These are phyloP conservation scores for Micoletzkya japonica DNA, from an alignment of 2,888 invertebrate genomes.

Conservation along the genomic window DNA sequence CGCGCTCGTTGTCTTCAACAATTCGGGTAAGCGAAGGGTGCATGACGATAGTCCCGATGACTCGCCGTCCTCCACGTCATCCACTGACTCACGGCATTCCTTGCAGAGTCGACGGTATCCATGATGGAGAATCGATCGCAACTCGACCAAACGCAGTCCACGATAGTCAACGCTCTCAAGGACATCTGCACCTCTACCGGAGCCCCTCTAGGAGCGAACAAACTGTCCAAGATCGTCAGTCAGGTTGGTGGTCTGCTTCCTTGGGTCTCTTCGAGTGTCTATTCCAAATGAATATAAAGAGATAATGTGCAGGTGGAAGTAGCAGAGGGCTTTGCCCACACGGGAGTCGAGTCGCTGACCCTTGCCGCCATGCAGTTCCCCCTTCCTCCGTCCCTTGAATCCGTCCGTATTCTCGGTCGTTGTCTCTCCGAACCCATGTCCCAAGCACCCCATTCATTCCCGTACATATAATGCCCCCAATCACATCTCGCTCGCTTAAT, in stretches of 20 bases:
- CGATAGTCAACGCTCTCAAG: slow-evolving; percentile 88
- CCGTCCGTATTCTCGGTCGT: background rate
- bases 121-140: slow-evolving; percentile 36
- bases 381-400: slow-evolving; percentile 2
- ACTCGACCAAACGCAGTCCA: slow-evolving; percentile 93
- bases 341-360: slow-evolving; percentile 2
- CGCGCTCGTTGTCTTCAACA: slow-evolving; percentile 47
- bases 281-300: background rate
- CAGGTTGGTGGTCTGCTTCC: slow-evolving; percentile 50
- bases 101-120: slow-evolving; percentile 22
- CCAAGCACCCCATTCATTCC: no score
- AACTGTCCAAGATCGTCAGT: slow-evolving; percentile 54
- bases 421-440: background rate
- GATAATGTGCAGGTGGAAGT: slow-evolving; percentile 11
- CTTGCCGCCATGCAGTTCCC: background rate
- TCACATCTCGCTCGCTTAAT: no score
- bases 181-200: slow-evolving; percentile 73
- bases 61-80: no score
- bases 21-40: slow-evolving; percentile 9
- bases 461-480: no score
- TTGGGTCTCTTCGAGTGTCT: no score
- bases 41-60: no score
- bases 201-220: slow-evolving; percentile 41
- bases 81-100: no score
- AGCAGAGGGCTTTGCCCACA: background rate